Percentiles rank a stretch among this genome's conserved stretches.
These are phyloP conservation scores for Leucopsar rothschildi DNA, from an alignment of 2,113 vertebrate genomes.

Conservation along the genomic window DNA sequence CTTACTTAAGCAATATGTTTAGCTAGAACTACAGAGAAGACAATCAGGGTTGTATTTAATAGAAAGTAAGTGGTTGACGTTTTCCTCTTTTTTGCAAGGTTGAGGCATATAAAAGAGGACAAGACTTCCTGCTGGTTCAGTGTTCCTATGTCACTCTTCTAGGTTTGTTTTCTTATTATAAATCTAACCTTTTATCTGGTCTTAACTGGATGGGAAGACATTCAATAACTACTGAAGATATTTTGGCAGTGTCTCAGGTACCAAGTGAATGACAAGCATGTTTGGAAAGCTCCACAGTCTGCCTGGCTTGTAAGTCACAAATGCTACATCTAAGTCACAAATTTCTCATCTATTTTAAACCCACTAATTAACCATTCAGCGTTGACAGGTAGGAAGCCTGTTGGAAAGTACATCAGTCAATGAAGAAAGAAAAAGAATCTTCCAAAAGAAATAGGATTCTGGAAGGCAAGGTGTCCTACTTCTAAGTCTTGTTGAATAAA, in stretches of 20 bases:
- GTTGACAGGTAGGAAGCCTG: constrained; percentile 30
- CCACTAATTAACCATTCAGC: not conserved
- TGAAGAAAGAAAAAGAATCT: not conserved
- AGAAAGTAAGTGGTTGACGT: not conserved
- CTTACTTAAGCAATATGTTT: not conserved
- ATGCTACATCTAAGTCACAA: not conserved
- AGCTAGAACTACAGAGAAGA: not conserved
- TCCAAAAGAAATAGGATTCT: not conserved
- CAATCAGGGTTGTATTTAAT: not conserved
- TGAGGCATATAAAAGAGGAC: not conserved
- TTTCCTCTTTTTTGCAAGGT: not conserved
- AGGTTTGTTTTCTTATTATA: not conserved
- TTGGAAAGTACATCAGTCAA: not conserved
- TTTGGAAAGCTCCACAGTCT: not conserved
- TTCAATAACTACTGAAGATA: not conserved
- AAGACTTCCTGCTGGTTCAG: not conserved
- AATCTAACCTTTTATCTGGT: not conserved
- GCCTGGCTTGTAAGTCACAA: not conserved
- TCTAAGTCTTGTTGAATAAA: not conserved
- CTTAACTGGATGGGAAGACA: not conserved
- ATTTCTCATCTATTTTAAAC: constrained; percentile 35
- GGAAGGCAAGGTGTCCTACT: not conserved
- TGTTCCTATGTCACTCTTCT: not conserved
- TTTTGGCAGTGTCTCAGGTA: constrained; percentile 10
- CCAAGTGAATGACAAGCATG: not conserved